phyloP scores from a whole-genome alignment of 1,140 invertebrate genomes.

The Euwallacea fornicatus region DNA sequence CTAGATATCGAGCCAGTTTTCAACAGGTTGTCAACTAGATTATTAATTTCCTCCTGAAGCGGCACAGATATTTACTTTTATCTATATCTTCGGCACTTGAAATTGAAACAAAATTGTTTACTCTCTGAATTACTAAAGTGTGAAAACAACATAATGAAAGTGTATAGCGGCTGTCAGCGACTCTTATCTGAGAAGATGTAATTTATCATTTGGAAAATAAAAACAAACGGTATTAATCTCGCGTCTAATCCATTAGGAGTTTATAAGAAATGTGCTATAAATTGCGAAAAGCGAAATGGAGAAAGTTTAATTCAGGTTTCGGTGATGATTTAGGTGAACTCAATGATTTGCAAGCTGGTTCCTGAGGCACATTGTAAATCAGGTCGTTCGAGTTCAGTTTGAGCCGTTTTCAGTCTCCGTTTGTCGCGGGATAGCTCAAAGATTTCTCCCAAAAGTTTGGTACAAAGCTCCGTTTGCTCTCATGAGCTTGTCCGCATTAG shows the following conservation, averaged over 20 bases:
- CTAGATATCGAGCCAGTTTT: too few relatives aligned
- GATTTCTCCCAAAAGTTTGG: too few relatives aligned
- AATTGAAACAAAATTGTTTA: constrained; percentile 22
- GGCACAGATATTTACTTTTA: constrained; percentile 2
- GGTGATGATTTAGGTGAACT: too few relatives aligned
- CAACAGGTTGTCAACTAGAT: too few relatives aligned
- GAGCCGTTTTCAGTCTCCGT: too few relatives aligned
- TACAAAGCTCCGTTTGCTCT: too few relatives aligned
- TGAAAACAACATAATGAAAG: constrained; percentile 25
- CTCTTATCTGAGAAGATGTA: constrained; percentile 10
- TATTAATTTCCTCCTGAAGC: background rate
- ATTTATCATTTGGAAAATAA: constrained; percentile 27
- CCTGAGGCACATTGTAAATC: too few relatives aligned
- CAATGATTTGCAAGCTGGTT: too few relatives aligned
- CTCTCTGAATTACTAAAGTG: constrained; percentile 21
- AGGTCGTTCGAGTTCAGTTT: too few relatives aligned
- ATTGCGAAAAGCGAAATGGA: constrained; percentile 4
- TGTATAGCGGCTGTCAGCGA: constrained; percentile 23
- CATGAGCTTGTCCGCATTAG: too few relatives aligned
- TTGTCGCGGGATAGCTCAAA: too few relatives aligned
- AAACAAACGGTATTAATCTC: constrained; percentile 17
- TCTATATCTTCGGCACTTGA: background rate
- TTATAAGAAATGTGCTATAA: constrained; percentile 6
- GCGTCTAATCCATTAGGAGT: constrained; percentile 19
- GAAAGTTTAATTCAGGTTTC: constrained; percentile 1